Conservation (phyloP, 2,888 invertebrate species). For the Antheraea assamensis region DNA sequence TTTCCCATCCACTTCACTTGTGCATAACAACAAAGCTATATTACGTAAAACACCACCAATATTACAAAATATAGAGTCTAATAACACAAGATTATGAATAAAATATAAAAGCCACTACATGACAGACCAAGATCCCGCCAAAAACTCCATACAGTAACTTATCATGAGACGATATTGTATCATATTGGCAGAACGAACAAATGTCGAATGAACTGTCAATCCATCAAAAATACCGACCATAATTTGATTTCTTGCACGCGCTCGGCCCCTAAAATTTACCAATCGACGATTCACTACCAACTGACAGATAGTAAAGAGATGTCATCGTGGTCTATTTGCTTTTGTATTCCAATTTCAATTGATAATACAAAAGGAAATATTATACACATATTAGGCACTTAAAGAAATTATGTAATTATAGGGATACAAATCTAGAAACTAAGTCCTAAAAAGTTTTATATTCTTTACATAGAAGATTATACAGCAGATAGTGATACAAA, state of each 20-base stretch:
- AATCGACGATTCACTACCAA: slow-evolving; percentile 27
- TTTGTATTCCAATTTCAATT: slow-evolving; percentile 21
- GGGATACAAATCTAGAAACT: no score
- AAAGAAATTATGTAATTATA: no score
- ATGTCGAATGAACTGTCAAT: slow-evolving; percentile 23
- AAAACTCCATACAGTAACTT: neutral
- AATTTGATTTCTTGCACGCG: no score
- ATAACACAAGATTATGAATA: no score
- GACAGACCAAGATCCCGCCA: no score
- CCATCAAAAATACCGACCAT: slow-evolving; percentile 13
- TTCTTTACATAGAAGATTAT: no score
- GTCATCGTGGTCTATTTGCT: slow-evolving; percentile 32
- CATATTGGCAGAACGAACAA: neutral
- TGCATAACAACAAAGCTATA: no score
- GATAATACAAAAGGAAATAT: neutral
- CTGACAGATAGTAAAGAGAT: slow-evolving; percentile 31
- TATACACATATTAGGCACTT: neutral
- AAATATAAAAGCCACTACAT: no score
- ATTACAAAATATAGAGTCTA: no score
- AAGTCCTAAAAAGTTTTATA: no score
- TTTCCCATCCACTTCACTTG: no score
- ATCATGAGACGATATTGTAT: neutral
- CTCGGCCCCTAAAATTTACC: slow-evolving; percentile 31
- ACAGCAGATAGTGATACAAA: neutral
- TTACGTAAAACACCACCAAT: no score